phyloP scores from a whole-genome alignment of 2,797 vertebrate species.

The Lacerta agilis region DNA sequence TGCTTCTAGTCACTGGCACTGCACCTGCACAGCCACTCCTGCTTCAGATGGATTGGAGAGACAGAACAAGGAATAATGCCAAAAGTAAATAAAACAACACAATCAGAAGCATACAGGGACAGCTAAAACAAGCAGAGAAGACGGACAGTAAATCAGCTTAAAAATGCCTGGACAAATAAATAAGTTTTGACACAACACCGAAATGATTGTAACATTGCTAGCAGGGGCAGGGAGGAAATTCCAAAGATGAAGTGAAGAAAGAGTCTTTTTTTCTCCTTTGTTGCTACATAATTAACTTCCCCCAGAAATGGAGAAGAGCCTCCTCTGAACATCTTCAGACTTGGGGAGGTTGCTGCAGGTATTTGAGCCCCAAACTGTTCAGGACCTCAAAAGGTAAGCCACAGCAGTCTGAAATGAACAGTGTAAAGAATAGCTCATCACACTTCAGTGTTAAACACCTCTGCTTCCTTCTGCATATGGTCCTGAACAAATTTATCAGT shows the following conservation, averaged over 20 bases:
- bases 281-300: not conserved
- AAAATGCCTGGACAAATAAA: not conserved
- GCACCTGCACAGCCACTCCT: too few relatives aligned
- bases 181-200: not conserved
- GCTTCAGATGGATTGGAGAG: too few relatives aligned
- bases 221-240: not conserved
- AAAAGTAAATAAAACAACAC: not conserved
- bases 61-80: not conserved
- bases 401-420: constrained; percentile 43
- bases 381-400: not conserved
- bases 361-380: not conserved
- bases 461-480: constrained; percentile 49
- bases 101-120: not conserved
- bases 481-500: constrained; percentile 42
- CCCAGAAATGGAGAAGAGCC: not conserved
- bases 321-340: not conserved
- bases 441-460: constrained; percentile 39
- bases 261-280: not conserved
- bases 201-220: not conserved
- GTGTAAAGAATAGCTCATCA: constrained; percentile 49
- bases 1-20: too few relatives aligned
- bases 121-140: not conserved
- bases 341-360: not conserved
- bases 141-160: not conserved
- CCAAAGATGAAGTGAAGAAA: not conserved